Conservation (phyloP, 2,888 invertebrate genomes). For the Cactoblastis cactorum region DNA sequence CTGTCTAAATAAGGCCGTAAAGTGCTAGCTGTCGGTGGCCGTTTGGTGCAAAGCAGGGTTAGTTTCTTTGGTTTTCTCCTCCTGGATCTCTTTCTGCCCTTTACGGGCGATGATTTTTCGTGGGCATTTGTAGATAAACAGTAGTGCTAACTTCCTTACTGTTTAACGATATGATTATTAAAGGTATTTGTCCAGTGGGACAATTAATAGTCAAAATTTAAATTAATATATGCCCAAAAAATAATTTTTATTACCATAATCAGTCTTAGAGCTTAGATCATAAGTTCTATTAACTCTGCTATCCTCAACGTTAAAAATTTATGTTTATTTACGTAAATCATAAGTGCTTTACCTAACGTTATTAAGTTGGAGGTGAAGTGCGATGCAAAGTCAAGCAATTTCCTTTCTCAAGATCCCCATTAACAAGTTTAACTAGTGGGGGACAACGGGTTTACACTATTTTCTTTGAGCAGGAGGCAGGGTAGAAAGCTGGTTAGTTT, state of each 20-base stretch:
- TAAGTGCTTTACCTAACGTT: no score
- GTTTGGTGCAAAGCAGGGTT: slow-evolving; percentile 12
- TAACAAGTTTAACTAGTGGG: slow-evolving; percentile 1
- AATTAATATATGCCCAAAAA: no score
- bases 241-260: no score
- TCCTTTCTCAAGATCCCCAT: slow-evolving; percentile 1
- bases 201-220: no score
- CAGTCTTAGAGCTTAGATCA: no score
- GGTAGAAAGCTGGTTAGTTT: slow-evolving; percentile 74
- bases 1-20: slow-evolving; percentile 13
- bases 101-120: not conserved
- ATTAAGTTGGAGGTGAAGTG: not conserved
- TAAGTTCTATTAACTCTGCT: no score
- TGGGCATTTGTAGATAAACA: no score
- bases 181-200: no score
- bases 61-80: not conserved
- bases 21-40: slow-evolving; percentile 15
- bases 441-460: slow-evolving; percentile 20
- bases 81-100: not conserved
- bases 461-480: slow-evolving; percentile 58
- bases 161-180: no score
- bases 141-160: no score
- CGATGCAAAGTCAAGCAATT: not conserved
- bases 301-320: no score
- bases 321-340: no score